phyloP scores from a whole-genome alignment of 2,888 invertebrate genomes.

The Pedicia rivosa region DNA sequence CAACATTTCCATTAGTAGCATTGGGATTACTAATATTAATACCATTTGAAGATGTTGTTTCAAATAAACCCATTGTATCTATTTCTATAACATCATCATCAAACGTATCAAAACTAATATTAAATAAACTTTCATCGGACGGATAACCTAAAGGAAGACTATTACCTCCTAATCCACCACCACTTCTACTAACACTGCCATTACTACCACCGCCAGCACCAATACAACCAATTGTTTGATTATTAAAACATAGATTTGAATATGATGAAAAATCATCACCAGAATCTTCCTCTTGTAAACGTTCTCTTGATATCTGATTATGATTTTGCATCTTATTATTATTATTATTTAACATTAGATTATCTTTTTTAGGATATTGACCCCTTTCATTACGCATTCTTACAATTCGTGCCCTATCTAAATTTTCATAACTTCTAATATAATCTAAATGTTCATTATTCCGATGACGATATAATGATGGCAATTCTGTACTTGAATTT shows the following conservation, averaged over 20 bases:
- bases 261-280: slow-evolving; percentile 10
- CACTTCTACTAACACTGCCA: background rate
- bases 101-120: slow-evolving; percentile 14
- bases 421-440: slow-evolving; percentile 14
- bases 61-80: slow-evolving; percentile 6
- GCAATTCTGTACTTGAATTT: slow-evolving; percentile 12
- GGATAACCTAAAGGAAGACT: slow-evolving; percentile 12
- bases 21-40: background rate
- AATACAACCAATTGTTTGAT: slow-evolving; percentile 7
- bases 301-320: slow-evolving; percentile 12
- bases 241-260: slow-evolving; percentile 13
- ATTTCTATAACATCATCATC: slow-evolving; percentile 11
- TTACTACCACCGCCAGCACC: slow-evolving; percentile 6
- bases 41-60: no score
- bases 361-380: background rate
- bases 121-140: slow-evolving; percentile 15
- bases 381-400: slow-evolving; percentile 8
- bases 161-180: background rate
- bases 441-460: slow-evolving; percentile 11
- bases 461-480: slow-evolving; percentile 11
- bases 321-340: slow-evolving; percentile 2
- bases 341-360: background rate
- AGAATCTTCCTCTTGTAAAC: slow-evolving; percentile 12
- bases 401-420: slow-evolving; percentile 14
- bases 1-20: no score